Evolutionary conservation across 2,888 invertebrate genomes (phyloP).

Genomic region (Polydrusus tereticollis): DNA sequence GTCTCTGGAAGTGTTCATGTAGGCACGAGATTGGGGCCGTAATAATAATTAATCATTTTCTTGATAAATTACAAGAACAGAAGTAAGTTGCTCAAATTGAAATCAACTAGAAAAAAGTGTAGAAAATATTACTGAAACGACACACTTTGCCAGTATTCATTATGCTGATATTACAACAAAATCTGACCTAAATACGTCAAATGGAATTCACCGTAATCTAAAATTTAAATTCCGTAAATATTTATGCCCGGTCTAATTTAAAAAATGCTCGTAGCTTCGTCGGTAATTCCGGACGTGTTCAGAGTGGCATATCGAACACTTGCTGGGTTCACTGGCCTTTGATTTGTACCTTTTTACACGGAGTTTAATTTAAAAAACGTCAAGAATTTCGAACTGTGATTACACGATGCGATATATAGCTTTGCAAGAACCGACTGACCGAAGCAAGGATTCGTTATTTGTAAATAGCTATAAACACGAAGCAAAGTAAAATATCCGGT

Average conservation of each 20-base stretch:
- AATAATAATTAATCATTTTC: too few relatives aligned
- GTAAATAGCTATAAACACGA: too few relatives aligned
- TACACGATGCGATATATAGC: conserved; percentile 1
- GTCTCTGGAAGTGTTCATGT: too few relatives aligned
- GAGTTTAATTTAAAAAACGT: conserved; percentile 28
- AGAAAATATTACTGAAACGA: too few relatives aligned
- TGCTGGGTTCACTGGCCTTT: conserved; percentile 12
- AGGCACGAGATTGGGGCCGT: too few relatives aligned
- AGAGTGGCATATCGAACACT: conserved; percentile 23
- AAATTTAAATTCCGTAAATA: background rate
- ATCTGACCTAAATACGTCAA: background rate
- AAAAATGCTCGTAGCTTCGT: background rate
- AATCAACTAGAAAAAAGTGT: background rate
- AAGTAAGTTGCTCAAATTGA: too few relatives aligned
- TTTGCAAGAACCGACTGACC: background rate
- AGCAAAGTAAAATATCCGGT: too few relatives aligned
- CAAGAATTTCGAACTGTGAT: conserved; percentile 17
- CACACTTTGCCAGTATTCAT: too few relatives aligned
- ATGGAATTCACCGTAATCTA: background rate
- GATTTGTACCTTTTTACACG: conserved; percentile 26
- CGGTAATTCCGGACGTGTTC: conserved; percentile 8
- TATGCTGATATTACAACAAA: background rate
- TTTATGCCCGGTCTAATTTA: background rate
- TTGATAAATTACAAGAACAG: too few relatives aligned
- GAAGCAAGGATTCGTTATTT: background rate